Percentiles rank a stretch among this genome's conserved stretches.
Conservation (phyloP, 1,140 invertebrate genomes). For the Hirudo medicinalis region DNA sequence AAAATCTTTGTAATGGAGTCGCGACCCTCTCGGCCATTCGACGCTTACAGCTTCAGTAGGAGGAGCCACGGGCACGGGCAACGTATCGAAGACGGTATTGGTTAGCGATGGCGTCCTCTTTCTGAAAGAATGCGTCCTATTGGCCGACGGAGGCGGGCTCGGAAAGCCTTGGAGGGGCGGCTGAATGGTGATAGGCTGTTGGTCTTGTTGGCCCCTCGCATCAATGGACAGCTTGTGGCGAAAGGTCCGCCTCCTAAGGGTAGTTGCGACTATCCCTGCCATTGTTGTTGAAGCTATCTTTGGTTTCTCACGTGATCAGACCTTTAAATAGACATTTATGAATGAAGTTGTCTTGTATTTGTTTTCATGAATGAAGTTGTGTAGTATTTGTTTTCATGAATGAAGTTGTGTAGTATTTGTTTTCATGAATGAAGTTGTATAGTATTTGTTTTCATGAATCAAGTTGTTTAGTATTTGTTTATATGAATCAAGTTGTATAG, state of each 20-base stretch:
- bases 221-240: constrained; percentile 21
- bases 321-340: no score
- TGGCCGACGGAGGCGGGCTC: constrained; percentile 18
- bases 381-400: no score
- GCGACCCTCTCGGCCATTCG: constrained; percentile 10
- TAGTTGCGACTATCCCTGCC: constrained; percentile 24
- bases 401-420: no score
- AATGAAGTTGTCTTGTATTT: no score
- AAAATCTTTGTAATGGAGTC: constrained; percentile 20
- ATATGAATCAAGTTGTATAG: no score
- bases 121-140: constrained; percentile 10
- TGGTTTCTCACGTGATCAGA: no score
- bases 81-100: background rate
- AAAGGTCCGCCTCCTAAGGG: constrained; percentile 21
- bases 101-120: background rate
- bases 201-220: constrained; percentile 15
- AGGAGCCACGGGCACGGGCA: no score
- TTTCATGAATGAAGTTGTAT: no score
- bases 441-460: no score
- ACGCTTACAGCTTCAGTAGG: no score
- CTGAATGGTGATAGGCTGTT: constrained; percentile 19
- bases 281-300: constrained; percentile 16
- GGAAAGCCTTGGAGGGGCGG: constrained; percentile 11
- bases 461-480: no score
- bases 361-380: no score